A percentile compares a stretch with the other conserved stretches of the same genome.
These are phyloP conservation scores for Hippasteria phrygiana DNA, from an alignment of 53 echinoderm and acorn worm genomes.

Conservation along the genomic window DNA sequence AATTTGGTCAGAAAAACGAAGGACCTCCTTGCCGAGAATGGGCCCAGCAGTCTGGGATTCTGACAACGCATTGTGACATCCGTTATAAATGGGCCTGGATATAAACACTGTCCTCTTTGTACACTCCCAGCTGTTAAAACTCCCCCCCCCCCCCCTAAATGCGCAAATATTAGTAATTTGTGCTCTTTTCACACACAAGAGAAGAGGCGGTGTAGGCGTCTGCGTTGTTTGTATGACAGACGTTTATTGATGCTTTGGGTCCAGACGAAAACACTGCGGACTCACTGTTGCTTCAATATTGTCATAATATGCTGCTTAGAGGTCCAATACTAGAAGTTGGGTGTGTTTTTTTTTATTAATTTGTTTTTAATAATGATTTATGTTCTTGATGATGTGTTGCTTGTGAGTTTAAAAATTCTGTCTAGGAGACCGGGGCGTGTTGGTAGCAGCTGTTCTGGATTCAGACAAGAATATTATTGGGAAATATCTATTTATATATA, in stretches of 20 bases:
- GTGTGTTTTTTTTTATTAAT: neutral
- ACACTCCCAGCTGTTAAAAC: constrained; percentile 15
- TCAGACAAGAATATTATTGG: neutral
- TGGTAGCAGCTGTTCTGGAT: neutral
- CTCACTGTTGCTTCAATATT: neutral
- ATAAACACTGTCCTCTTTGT: constrained; percentile 22
- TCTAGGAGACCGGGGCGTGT: neutral
- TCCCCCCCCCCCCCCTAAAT: neutral
- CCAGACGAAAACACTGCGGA: neutral
- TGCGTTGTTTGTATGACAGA: neutral
- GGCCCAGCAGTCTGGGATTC: neutral
- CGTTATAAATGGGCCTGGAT: neutral
- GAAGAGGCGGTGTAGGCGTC: neutral
- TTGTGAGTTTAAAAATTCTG: neutral
- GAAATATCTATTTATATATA: neutral
- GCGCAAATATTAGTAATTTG: constrained; percentile 33
- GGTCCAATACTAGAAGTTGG: neutral
- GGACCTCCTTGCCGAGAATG: neutral
- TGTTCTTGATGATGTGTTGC: neutral
- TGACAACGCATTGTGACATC: neutral
- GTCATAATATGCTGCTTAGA: neutral
- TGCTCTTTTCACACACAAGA: neutral
- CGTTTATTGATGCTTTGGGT: neutral
- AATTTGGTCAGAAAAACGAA: constrained; percentile 27
- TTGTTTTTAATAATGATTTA: neutral